Evolutionary conservation across 2,113 vertebrate species (phyloP), one percentile per base, ranked within the genome.

Genomic region (Halcyon senegalensis): DNA sequence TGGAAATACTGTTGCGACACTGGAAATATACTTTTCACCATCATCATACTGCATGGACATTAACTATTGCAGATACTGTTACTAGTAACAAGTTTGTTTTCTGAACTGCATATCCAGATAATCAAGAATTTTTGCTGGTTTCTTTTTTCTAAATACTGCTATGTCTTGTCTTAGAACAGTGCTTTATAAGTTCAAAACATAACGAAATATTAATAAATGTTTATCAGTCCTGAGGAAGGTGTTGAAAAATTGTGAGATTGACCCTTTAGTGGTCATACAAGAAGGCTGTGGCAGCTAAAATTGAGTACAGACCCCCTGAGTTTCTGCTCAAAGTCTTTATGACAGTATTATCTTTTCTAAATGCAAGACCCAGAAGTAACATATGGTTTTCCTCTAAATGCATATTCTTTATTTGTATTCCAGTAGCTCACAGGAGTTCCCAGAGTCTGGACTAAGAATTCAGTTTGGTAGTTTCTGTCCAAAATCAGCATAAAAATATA

Each of bases 61-160:
- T 93, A 96, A 83, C 62, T 67, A 50, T 77, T 17, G 1, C 44
- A 90, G 70, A 91, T 59, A 66, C 30, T 58, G 46, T 64, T 93
- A 67, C 76, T 88, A 95, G 35, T 89, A 94, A 93, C 77, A 94
- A 86, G 63, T 62, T 92, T 88, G 35, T 73, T 85, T 85, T 85
- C 63, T 74, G 10, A 28, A 67, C 43, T 77, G 13, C 17, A 37
- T 67, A 75, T n/a, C 35, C 55, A 78, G 66, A 90, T 73, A 68
- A 89, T 88, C 48, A 86, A 93, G 55, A 87, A 20, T 86, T 95
- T 96, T 84, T 51, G 8, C 30, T 63, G 21, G 21, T 50, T 50
- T 50, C 13, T 24, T 24, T 50, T 50, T 50, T 50, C n/a, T 89
- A 67, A 95, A 80, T 77, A 46, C 4, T 66, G 9, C 15, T 60